These are phyloP conservation scores for Oscheius sp. DNA, from an alignment of 2,888 invertebrate genomes.

Conservation along the genomic window DNA sequence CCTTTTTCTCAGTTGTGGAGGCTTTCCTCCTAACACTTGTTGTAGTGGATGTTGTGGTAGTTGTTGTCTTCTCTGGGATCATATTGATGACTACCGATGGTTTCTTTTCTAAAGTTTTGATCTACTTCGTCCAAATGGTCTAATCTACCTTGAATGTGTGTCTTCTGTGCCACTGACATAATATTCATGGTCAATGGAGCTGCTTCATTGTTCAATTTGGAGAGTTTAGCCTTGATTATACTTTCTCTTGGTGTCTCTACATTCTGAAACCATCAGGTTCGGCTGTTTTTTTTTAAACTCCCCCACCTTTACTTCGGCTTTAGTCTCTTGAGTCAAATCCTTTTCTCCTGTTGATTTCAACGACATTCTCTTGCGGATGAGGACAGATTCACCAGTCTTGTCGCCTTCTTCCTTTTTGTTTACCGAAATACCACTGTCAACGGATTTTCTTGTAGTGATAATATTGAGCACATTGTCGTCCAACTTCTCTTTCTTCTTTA, in stretches of 20 bases:
- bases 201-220: constrained; percentile 14
- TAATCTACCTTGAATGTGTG: neutral
- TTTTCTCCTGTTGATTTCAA: constrained; percentile 15
- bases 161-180: constrained; percentile 24
- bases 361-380: constrained; percentile 7
- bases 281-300: neutral
- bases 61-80: constrained; percentile 50
- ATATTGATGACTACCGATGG: constrained; percentile 33
- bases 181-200: constrained; percentile 16
- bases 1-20: constrained; percentile 36
- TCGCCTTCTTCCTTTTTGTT: neutral
- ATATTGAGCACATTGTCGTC: constrained; percentile 17
- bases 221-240: constrained; percentile 9
- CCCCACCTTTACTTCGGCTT: neutral
- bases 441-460: constrained; percentile 7
- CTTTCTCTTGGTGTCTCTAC: constrained; percentile 19
- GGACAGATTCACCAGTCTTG: neutral
- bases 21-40: constrained; percentile 41
- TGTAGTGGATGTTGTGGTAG: constrained; percentile 54
- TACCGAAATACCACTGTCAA: neutral
- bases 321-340: neutral
- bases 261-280: neutral
- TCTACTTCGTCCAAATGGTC: neutral
- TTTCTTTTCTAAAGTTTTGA: constrained; percentile 10
- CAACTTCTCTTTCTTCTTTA: constrained; percentile 39